phyloP scores from a whole-genome alignment of 2,797 vertebrate genomes.

The Micrastur ruficollis region DNA sequence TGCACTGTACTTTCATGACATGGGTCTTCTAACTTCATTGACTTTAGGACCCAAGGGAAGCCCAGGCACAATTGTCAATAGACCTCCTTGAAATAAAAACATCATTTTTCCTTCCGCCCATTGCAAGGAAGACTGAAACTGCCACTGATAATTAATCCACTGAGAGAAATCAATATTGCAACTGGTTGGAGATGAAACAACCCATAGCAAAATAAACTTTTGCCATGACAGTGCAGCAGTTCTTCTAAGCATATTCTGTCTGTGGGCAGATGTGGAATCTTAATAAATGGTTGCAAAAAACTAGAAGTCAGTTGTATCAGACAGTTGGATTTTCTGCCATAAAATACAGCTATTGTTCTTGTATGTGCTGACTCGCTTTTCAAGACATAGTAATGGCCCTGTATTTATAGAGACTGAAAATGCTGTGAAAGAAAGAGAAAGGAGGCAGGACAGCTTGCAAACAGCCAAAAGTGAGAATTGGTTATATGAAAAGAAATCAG shows the following conservation, averaged over 20 bases:
- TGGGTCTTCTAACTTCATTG: constrained; percentile 54
- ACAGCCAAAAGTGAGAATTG: neutral
- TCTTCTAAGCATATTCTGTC: constrained; percentile 26
- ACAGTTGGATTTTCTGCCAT: neutral
- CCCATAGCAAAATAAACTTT: constrained; percentile 74
- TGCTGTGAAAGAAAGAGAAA: neutral
- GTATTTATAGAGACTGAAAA: neutral
- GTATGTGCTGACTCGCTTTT: neutral
- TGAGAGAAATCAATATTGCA: constrained; percentile 78
- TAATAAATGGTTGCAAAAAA: constrained; percentile 28
- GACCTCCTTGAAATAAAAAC: constrained; percentile 76
- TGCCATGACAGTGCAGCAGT: constrained; percentile 18
- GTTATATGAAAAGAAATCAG: neutral
- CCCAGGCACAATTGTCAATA: constrained; percentile 65
- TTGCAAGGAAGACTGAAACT: constrained; percentile 71
- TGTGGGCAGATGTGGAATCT: constrained; percentile 31
- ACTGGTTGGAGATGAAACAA: constrained; percentile 73
- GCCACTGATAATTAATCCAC: constrained; percentile 78
- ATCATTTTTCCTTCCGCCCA: constrained; percentile 75
- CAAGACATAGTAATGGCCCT: neutral
- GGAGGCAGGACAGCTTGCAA: neutral
- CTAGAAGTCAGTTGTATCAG: constrained; percentile 19
- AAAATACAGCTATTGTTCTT: constrained; percentile 61
- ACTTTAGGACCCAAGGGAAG: constrained; percentile 65
- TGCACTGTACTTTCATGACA: constrained; percentile 39